phyloP scores from a whole-genome alignment of 2,888 invertebrate genomes.

The Orthonychiurus folsomi region DNA sequence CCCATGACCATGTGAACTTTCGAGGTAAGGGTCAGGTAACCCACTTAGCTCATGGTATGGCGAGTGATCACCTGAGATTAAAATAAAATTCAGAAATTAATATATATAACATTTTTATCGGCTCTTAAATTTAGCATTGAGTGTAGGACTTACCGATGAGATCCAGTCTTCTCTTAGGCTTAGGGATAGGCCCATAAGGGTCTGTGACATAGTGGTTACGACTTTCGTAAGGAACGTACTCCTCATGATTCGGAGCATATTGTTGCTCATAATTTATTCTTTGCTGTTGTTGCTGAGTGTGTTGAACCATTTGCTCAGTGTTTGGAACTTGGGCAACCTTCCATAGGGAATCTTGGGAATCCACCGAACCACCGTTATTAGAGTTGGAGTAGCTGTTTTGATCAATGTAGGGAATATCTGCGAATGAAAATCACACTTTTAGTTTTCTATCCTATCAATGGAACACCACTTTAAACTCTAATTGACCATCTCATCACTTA shows the following conservation, averaged over 20 bases:
- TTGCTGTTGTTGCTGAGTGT: conserved; percentile 34
- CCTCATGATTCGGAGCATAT: conserved; percentile 31
- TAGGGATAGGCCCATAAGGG: conserved; percentile 80
- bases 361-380: conserved; percentile 89
- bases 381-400: conserved; percentile 80
- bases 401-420: conserved; percentile 58
- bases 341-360: conserved; percentile 89
- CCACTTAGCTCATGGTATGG: conserved; percentile 91
- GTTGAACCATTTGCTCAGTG: conserved; percentile 23
- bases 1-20: conserved; percentile 40
- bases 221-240: conserved; percentile 38
- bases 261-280: conserved; percentile 40
- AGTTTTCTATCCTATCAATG: background rate
- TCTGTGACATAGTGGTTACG: conserved; percentile 47
- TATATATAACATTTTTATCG: background rate
- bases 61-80: conserved; percentile 56
- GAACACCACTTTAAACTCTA: background rate
- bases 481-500: background rate
- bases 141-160: conserved; percentile 67
- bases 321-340: conserved; percentile 47
- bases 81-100: conserved; percentile 12
- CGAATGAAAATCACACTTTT: conserved; percentile 7
- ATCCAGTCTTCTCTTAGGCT: conserved; percentile 78
- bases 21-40: conserved; percentile 78
- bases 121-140: background rate